Base-by-base conservation (phyloP, 2,113 vertebrate genomes). In the Saccopteryx bilineata region DNA sequence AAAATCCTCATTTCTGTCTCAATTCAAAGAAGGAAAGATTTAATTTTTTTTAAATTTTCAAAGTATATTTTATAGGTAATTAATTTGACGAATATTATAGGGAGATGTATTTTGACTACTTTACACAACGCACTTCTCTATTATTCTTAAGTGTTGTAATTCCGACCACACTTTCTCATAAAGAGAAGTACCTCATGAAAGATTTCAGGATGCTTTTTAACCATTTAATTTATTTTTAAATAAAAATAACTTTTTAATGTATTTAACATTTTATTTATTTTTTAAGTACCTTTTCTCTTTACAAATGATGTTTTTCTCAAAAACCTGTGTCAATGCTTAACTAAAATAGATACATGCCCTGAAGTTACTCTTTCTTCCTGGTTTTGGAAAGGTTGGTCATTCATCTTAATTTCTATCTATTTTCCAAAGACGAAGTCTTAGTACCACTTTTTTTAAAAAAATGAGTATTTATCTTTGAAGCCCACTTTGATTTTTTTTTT, bases 381-480 rank as follows among this genome's bases (percentile, higher is more conserved):
- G 23, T 50, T 48, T 0, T 33, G 7, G 26, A 50, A 50, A 69
- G 9, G 0, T 56, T 61, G 13, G 7, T 7, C 60, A 24, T 5
- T 63, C 7, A 54, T 65, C 46, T 66, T 78, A 61, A 28, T 68
- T 81, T 52, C 10, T 54, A 21, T 39, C 21, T 83, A 0, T 28
- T 79, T 92, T 76, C 75, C 46, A 87, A 85, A 78, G 31, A 71
- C 21, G 52, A 87, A 50, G 60, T 81, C 50, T 65, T 17, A 52
- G 19, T 28, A 5, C 11, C 28, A 46, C 66, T 87, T 87, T 76
- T 71, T 54, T 87, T 76, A 65, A 50, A 26, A 78, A 94, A 89
- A 66, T 71, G 31, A 85, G 8, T 52, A n/a, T 84, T 75, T 87
- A 68, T 48, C 50, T 91, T 93, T 84, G 75, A 95, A 80, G 87